Conservation (phyloP, 2,113 vertebrate genomes). For the Chaetura pelagica region DNA sequence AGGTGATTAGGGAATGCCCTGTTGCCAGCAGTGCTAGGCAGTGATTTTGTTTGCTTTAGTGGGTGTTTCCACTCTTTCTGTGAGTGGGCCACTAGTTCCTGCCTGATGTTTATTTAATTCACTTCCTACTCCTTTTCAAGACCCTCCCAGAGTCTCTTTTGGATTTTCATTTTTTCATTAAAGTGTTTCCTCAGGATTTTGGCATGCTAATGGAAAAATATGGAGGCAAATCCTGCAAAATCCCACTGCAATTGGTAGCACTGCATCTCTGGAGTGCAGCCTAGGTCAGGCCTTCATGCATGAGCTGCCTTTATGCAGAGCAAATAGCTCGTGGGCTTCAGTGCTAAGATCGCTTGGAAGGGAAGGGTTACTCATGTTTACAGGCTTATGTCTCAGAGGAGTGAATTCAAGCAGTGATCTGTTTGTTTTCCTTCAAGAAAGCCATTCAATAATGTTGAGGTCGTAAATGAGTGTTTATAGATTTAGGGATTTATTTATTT, state of each 20-base stretch:
- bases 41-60: slow-evolving; percentile 22
- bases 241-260: background rate
- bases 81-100: background rate
- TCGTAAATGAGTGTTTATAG: slow-evolving; percentile 55
- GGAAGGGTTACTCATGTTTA: slow-evolving; percentile 15
- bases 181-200: background rate
- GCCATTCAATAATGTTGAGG: background rate
- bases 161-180: background rate
- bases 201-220: background rate
- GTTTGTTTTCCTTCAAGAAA: slow-evolving; percentile 56
- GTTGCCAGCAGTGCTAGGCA: background rate
- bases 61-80: slow-evolving; percentile 4
- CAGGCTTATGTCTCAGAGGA: background rate
- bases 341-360: background rate
- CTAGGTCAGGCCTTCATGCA: background rate
- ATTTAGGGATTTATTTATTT: slow-evolving; percentile 20
- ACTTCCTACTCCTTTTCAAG: background rate
- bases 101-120: background rate
- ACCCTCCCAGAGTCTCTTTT: background rate
- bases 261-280: background rate
- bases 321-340: background rate
- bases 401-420: slow-evolving; percentile 39
- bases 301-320: background rate
- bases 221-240: background rate
- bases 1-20: slow-evolving; percentile 32